Conservation (phyloP, 2,888 invertebrate species). For the Idaea aversata region DNA sequence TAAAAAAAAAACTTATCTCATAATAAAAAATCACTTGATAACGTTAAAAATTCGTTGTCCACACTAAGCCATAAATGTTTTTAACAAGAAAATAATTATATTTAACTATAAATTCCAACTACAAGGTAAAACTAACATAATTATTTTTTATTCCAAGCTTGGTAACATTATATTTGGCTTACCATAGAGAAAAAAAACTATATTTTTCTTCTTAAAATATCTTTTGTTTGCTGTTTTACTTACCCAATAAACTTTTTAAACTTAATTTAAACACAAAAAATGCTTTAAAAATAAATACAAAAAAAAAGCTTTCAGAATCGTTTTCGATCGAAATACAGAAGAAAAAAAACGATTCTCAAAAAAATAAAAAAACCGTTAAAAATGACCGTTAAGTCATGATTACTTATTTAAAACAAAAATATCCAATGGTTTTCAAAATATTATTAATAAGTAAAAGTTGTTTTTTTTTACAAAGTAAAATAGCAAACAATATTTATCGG, state of each 20-base stretch:
- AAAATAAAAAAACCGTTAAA: too few relatives aligned
- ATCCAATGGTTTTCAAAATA: too few relatives aligned
- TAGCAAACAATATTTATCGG: neutral
- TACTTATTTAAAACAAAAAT: too few relatives aligned
- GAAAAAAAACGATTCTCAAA: too few relatives aligned
- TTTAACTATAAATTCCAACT: conserved; percentile 45
- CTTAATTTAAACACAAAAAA: too few relatives aligned
- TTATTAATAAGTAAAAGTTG: neutral
- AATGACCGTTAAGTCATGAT: too few relatives aligned
- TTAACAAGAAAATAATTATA: conserved; percentile 29
- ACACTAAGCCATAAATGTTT: conserved; percentile 35
- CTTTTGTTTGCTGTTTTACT: neutral
- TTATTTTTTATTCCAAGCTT: conserved; percentile 14
- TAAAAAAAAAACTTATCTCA: too few relatives aligned
- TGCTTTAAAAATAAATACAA: too few relatives aligned
- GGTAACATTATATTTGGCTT: conserved; percentile 32
- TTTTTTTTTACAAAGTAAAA: neutral
- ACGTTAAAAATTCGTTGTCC: neutral
- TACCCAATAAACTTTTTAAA: neutral
- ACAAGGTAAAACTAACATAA: conserved; percentile 10
- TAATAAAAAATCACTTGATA: too few relatives aligned
- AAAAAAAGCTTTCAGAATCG: too few relatives aligned
- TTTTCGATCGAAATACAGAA: too few relatives aligned
- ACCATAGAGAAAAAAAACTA: conserved; percentile 19
- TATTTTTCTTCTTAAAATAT: conserved; percentile 11